Conservation (phyloP, 2,113 vertebrate genomes). For the Montifringilla adamsi region DNA sequence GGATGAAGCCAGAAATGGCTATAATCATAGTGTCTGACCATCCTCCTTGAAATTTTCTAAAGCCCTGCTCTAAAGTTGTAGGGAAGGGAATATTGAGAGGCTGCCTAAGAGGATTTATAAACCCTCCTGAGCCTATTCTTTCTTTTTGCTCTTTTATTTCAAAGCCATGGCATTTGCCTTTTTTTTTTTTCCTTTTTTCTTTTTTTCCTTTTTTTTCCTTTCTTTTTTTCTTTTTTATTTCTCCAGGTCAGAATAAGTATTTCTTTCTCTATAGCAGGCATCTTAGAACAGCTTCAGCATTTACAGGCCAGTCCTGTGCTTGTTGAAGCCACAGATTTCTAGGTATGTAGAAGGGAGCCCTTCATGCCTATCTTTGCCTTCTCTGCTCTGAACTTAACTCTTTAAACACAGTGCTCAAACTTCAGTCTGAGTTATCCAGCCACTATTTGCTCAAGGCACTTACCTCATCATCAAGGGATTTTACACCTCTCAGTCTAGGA, state of each 20-base stretch:
- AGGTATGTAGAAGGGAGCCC: background rate
- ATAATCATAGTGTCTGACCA: background rate
- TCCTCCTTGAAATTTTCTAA: conserved; percentile 16
- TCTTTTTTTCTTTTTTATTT: background rate
- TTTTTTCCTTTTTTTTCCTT: background rate
- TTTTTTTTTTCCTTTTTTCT: too few species aligned
- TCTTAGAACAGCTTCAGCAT: background rate
- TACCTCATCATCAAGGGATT: conserved; percentile 51
- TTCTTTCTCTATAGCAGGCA: background rate
- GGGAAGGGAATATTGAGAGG: background rate
- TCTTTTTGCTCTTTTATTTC: conserved; percentile 20
- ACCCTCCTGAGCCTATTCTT: conserved; percentile 39
- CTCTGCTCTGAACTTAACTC: conserved; percentile 25
- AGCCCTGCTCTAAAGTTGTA: background rate
- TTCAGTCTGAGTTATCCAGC: conserved; percentile 1
- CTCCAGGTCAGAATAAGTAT: background rate
- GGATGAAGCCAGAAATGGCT: background rate
- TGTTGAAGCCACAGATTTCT: background rate
- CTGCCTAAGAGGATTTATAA: conserved; percentile 57
- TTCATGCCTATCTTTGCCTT: background rate
- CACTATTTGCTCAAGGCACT: conserved; percentile 31
- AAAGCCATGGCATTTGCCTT: background rate
- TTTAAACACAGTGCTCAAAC: background rate
- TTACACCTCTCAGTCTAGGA: conserved; percentile 3
- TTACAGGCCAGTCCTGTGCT: background rate